Evolutionary conservation across 2,113 vertebrate genomes (phyloP), one percentile per base, ranked within the genome.

Genomic region (Epinephelus lanceolatus): DNA sequence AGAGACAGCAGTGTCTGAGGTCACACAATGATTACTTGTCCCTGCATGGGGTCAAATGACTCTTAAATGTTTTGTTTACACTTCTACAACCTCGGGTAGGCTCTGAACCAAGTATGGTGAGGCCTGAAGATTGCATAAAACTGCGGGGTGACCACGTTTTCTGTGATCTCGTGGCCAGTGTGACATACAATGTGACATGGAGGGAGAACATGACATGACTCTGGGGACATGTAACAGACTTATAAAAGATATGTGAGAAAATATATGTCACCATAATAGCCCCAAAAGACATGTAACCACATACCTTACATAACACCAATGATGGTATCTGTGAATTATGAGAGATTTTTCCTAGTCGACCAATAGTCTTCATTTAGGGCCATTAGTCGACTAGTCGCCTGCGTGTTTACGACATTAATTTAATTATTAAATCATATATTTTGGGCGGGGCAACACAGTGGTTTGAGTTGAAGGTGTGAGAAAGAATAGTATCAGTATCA

Each of bases 51-150:
- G 85, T 94, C 93, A 90, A 86, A 94, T 95, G 89, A 94, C 94
- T 91, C 84, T 81, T 89, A 93, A 94, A 93, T 92, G 93, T 85
- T 87, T 96, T 95, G 95, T 94, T 95, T 94, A 94, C 94, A 92
- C 88, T 92, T 94, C 84, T 87, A 67, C 88, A 78, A 88, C 77
- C 89, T 70, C 14, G 23, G 72, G 79, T 65, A 76, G 83, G 81
- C 87, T 80, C 72, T 59, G 62, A 78, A 72, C 78, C 84, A 86
- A 83, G 70, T 73, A 60, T 27, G 27, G 19, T 13, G 12, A 62
- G 30, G 37, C 70, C 75, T 56, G 1, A 63, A 57, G 37, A 81
- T 65, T 30, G 4, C 9, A 27, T 47, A 68, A 82, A 80, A 61
- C 23, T 61, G 49, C 53, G 9, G 17, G 17, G 40, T 65, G 65